Base-by-base conservation (phyloP, 2,888 invertebrate genomes). In the Erebia palarica region DNA sequence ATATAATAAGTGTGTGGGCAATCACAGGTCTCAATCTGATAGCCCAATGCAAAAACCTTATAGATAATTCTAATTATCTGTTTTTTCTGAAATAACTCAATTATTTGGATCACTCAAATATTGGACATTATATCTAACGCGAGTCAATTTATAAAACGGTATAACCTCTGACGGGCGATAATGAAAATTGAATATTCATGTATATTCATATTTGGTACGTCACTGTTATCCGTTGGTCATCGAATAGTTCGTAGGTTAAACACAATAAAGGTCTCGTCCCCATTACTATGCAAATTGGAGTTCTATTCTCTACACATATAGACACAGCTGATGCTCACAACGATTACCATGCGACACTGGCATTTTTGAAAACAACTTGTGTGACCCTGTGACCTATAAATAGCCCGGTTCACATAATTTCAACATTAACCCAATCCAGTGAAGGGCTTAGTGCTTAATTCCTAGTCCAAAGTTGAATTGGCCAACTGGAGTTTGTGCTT, bases 271-370 rank as follows among this genome's bases (percentile, higher is more conserved):
- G 75, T 74, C 72, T 68, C 75, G 77, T 66, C 44, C 55, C 77
- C 79, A 81, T 84, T 82, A 83, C 78, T 78, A 84, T 83, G 84
- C 81, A 84, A 84, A 84, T 84, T 75, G 76, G 77, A 77, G 75
- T 74, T 73, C 75, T 87, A 86, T 87, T 67, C 67, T 67, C 47
- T 36, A 59, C 65, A 58, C 55, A 11, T 57, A 57, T 57, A 42
- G 55, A 65, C 65, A 55, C 18, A 18, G 55, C 9, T 8, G 53
- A 65, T 65, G 65, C 65, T 57, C 44, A 65, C 42, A 55, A 44
- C 57, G 16, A 65, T 55, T 65, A 65, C 36, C 16, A 65, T 55
- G 55, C 65, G 18, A 65, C 36, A 55, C 18, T 44, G 55, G 16
- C 36, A 36, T 65, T 65, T 65, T 65, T 53, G 21, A 21, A 63